Conservation (phyloP, 2,113 vertebrate genomes). For the Actinemys pallida region DNA sequence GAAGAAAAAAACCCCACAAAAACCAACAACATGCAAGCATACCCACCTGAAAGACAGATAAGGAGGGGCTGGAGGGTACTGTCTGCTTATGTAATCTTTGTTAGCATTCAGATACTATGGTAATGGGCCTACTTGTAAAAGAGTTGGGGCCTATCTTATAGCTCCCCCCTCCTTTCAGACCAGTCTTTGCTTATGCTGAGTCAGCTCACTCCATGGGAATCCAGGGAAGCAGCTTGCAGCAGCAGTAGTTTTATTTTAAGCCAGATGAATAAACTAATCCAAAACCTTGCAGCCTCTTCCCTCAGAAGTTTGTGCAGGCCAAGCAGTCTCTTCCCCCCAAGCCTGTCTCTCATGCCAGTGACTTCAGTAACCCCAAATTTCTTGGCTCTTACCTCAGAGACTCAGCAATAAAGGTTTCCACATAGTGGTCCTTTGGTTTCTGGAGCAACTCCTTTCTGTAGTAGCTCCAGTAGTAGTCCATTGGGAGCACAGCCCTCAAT, state of each 20-base stretch:
- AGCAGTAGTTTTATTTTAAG: neutral
- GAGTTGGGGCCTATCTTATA: neutral
- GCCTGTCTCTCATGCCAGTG: neutral
- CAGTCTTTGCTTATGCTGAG: neutral
- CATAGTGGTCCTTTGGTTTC: neutral
- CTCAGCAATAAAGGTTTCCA: neutral
- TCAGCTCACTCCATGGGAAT: neutral
- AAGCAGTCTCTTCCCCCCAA: neutral
- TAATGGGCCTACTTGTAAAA: neutral
- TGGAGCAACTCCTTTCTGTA: neutral
- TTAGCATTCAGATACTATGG: rapidly evolving
- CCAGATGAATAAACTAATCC: neutral
- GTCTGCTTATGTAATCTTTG: neutral
- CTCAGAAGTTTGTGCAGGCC: neutral
- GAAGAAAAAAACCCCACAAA: neutral
- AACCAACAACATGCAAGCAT: neutral
- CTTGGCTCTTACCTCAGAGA: neutral
- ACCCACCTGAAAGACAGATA: neutral
- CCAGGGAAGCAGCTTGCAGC: neutral
- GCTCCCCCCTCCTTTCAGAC: neutral
- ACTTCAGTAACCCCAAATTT: neutral
- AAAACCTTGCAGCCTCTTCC: neutral
- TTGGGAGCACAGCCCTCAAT: neutral
- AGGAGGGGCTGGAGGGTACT: neutral
- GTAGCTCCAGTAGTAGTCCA: neutral